A percentile compares a stretch with the other conserved stretches of the same genome.
Conservation (phyloP, 2,888 invertebrate genomes). For the Lycocerus yunnanus region DNA sequence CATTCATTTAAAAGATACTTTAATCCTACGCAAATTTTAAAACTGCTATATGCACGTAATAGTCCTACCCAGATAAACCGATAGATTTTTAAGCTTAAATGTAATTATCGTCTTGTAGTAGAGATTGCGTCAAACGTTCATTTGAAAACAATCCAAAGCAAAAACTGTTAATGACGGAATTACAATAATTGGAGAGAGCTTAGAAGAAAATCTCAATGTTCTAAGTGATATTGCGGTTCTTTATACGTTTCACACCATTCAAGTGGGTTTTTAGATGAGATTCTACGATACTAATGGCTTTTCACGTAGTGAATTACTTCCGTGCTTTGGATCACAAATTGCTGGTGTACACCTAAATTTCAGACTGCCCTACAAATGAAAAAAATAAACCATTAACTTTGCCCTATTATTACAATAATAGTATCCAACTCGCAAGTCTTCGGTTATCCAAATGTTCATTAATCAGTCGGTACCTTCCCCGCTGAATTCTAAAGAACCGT, state of each 20-base stretch:
- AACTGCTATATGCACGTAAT: neutral
- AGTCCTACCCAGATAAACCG: neutral
- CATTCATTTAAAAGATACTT: neutral
- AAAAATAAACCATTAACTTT: neutral
- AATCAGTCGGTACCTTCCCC: neutral
- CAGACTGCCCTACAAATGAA: neutral
- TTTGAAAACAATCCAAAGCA: neutral
- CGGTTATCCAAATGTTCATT: neutral
- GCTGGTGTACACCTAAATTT: conserved; percentile 10
- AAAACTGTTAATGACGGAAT: neutral
- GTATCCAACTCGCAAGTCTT: neutral
- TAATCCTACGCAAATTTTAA: neutral
- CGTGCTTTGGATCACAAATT: conserved; percentile 21
- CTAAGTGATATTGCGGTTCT: neutral
- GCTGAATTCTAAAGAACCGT: neutral
- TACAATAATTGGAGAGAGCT: neutral
- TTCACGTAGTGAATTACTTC: conserved; percentile 18
- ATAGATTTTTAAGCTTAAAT: neutral
- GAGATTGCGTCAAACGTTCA: neutral
- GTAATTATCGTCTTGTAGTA: neutral
- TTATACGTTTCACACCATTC: conserved; percentile 1
- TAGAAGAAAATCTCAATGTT: neutral
- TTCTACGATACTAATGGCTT: conserved; percentile 17
- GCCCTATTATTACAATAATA: neutral
- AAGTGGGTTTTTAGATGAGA: neutral